Conservation (phyloP, 2,888 invertebrate genomes). For the Trilocha varians region DNA sequence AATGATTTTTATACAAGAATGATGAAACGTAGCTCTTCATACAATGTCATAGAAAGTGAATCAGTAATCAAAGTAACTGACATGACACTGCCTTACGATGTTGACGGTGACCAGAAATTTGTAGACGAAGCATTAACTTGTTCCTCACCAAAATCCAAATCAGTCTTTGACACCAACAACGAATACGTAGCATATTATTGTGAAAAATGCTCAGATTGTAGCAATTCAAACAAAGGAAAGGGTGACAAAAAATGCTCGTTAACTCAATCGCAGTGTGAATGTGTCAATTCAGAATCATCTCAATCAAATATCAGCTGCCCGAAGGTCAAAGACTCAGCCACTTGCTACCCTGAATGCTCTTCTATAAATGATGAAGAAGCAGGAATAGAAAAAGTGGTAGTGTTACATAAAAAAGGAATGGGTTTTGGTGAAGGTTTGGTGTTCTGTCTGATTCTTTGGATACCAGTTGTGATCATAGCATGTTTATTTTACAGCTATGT, state of each 20-base stretch:
- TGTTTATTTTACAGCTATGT: conserved; percentile 34
- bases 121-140: conserved; percentile 21
- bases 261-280: neutral
- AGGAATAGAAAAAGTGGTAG: conserved; percentile 1
- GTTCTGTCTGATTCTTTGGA: conserved; percentile 42
- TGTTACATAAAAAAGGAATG: conserved; percentile 15
- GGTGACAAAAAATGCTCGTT: neutral
- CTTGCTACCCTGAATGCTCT: conserved; percentile 1
- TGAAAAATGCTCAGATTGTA: conserved; percentile 13
- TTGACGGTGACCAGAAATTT: conserved; percentile 9
- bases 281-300: neutral
- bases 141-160: conserved; percentile 29
- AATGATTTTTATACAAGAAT: conserved; percentile 26
- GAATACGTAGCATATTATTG: conserved; percentile 33
- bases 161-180: conserved; percentile 27
- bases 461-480: conserved; percentile 33
- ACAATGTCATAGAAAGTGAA: conserved; percentile 54
- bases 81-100: conserved; percentile 37
- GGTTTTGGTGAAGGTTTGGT: conserved; percentile 34
- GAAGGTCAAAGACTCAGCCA: neutral
- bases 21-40: conserved; percentile 44
- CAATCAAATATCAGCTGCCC: no score
- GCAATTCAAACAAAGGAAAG: neutral
- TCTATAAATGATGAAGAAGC: conserved; percentile 8
- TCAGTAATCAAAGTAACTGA: conserved; percentile 52